These are phyloP conservation scores for Stenurella melanura DNA, from an alignment of 2,888 invertebrate species.

Conservation along the genomic window DNA sequence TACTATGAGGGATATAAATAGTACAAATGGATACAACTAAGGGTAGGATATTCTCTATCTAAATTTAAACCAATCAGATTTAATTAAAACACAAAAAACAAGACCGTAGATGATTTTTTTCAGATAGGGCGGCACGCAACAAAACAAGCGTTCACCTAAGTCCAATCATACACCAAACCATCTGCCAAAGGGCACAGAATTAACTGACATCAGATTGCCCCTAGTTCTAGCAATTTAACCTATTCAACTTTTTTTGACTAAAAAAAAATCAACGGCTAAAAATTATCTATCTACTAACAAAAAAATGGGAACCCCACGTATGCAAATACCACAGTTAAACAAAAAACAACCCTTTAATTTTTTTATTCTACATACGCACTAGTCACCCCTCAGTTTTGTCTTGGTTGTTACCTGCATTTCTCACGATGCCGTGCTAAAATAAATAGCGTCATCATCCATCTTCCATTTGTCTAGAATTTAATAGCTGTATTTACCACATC, in stretches of 20 bases:
- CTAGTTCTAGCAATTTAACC: conserved; percentile 7
- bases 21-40: too few species aligned
- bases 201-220: background rate
- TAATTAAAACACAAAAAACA: too few species aligned
- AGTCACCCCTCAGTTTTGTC: background rate
- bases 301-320: conserved; percentile 9
- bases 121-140: background rate
- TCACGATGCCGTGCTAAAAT: conserved; percentile 23
- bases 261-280: conserved; percentile 4
- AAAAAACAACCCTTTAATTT: conserved; percentile 9
- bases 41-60: too few species aligned
- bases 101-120: background rate
- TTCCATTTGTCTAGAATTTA: conserved; percentile 51
- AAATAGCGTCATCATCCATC: conserved; percentile 49
- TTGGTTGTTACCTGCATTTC: conserved; percentile 30
- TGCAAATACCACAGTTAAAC: background rate
- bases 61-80: too few species aligned
- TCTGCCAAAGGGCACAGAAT: background rate
- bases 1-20: too few species aligned
- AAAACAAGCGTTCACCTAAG: background rate
- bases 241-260: background rate
- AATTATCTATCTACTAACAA: background rate
- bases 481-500: conserved; percentile 10
- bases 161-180: background rate
- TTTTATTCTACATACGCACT: background rate